These are phyloP conservation scores for Alloscopus bannaensis DNA, from an alignment of 2,888 invertebrate genomes.

Conservation along the genomic window DNA sequence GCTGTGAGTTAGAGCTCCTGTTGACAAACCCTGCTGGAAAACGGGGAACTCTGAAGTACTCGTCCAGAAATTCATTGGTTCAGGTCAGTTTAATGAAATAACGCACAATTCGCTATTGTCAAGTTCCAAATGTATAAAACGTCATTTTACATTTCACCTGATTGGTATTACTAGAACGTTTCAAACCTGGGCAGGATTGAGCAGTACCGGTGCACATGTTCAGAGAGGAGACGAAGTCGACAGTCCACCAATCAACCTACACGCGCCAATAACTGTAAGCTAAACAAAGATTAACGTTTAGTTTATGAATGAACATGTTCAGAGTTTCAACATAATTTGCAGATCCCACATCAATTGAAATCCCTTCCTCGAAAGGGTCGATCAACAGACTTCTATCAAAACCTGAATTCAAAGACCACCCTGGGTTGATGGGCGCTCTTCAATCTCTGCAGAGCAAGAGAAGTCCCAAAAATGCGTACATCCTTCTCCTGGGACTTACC, in stretches of 20 bases:
- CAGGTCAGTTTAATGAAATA: neutral
- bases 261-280: neutral
- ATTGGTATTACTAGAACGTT: neutral
- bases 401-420: slow-evolving; percentile 28
- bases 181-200: neutral
- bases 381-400: slow-evolving; percentile 31
- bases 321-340: neutral
- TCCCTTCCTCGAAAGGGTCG: slow-evolving; percentile 32
- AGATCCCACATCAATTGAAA: slow-evolving; percentile 29
- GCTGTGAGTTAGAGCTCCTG: slow-evolving; percentile 34
- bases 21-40: neutral
- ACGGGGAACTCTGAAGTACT: neutral
- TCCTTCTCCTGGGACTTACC: slow-evolving; percentile 61
- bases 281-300: neutral
- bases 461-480: slow-evolving; percentile 64
- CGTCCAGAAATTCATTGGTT: neutral
- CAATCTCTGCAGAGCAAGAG: slow-evolving; percentile 53
- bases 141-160: too few species aligned
- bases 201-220: neutral
- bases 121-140: too few species aligned
- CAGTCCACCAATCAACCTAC: neutral
- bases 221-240: neutral
- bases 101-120: neutral
- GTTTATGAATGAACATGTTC: neutral
- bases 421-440: slow-evolving; percentile 57